phyloP scores from a whole-genome alignment of 2,888 invertebrate species.

The Meiosimyza decipiens region DNA sequence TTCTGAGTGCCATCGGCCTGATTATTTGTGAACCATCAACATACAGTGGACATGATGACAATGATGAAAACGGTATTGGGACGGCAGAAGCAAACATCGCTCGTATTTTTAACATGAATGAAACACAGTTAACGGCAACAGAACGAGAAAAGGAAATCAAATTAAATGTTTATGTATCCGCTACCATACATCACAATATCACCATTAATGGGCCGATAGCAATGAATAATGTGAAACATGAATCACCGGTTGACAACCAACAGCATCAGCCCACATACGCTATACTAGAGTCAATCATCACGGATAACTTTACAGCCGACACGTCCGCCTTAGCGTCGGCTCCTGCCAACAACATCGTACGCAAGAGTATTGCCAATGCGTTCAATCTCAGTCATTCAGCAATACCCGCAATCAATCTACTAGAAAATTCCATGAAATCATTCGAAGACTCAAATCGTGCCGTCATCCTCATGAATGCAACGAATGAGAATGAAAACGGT shows the following conservation, averaged over 20 bases:
- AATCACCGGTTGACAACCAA: slow-evolving; percentile 25
- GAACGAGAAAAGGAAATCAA: slow-evolving; percentile 53
- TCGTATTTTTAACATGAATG: neutral
- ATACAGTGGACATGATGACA: slow-evolving; percentile 51
- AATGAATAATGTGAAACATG: neutral
- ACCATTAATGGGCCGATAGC: slow-evolving; percentile 60
- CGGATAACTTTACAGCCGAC: slow-evolving; percentile 56
- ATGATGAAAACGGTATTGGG: slow-evolving; percentile 13
- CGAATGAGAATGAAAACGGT: slow-evolving; percentile 9
- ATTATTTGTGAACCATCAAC: slow-evolving; percentile 62
- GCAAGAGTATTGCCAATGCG: slow-evolving; percentile 54
- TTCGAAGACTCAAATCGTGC: slow-evolving; percentile 47
- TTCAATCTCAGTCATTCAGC: slow-evolving; percentile 53
- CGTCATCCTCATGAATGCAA: slow-evolving; percentile 26
- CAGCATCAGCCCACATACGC: slow-evolving; percentile 42
- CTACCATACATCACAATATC: slow-evolving; percentile 68
- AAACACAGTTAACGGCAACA: neutral
- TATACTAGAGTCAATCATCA: slow-evolving; percentile 51
- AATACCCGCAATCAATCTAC: slow-evolving; percentile 43
- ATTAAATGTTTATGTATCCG: slow-evolving; percentile 66
- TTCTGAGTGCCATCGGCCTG: slow-evolving; percentile 71
- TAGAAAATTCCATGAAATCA: slow-evolving; percentile 47
- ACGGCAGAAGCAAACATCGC: slow-evolving; percentile 9
- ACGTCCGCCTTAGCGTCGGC: slow-evolving; percentile 40
- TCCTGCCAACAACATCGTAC: slow-evolving; percentile 53